Conservation (phyloP, 2,113 vertebrate genomes). For the Mormyrus iriodes region DNA sequence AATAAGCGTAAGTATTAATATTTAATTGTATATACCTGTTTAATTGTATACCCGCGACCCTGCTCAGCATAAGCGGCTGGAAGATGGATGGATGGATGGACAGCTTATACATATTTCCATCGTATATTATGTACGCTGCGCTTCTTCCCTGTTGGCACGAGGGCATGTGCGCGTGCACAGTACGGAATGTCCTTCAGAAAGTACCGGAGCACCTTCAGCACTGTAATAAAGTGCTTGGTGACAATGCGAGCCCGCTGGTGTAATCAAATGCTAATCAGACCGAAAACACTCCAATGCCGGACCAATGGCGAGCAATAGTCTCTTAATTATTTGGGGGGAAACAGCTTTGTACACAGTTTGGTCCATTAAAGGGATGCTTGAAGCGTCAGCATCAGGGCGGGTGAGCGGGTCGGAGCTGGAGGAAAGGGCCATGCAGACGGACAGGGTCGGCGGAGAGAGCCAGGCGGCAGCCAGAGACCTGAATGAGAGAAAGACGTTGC, state of each 20-base stretch:
- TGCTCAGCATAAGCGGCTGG: not conserved
- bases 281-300: conserved; percentile 18
- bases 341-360: conserved; percentile 18
- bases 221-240: not conserved
- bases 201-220: not conserved
- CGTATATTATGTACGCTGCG: not conserved
- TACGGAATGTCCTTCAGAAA: not conserved
- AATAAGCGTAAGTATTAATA: not conserved
- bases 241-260: not conserved
- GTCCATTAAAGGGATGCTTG: conserved; percentile 19
- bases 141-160: not conserved
- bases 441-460: not conserved
- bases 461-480: conserved; percentile 23
- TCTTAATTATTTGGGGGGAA: conserved; percentile 15
- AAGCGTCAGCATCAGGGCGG: not conserved
- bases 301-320: conserved; percentile 26
- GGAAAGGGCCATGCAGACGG: conserved; percentile 43
- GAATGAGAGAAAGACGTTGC: not conserved
- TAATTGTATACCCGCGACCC: not conserved
- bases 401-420: conserved; percentile 11
- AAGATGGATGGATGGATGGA: not conserved
- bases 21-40: not conserved
- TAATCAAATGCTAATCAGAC: conserved; percentile 28
- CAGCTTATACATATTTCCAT: not conserved
- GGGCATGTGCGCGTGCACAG: not conserved